phyloP scores from a whole-genome alignment of 92 coral and sea anemone genomes.

The Paramuricea clavata region DNA sequence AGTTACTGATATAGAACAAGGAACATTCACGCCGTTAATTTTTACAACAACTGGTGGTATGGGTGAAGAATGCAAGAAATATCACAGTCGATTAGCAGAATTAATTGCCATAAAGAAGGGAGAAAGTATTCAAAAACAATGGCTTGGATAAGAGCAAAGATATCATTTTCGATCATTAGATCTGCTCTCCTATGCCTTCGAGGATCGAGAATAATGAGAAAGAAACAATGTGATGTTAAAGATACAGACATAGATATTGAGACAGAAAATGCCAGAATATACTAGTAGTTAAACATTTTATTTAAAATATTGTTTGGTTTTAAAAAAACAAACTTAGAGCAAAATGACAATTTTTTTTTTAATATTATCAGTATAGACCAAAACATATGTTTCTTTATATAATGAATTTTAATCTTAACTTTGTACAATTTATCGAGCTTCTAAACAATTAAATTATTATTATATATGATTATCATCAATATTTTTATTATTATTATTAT shows the following conservation, averaged over 20 bases:
- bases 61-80: conserved; percentile 31
- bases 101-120: conserved; percentile 54
- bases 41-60: not conserved
- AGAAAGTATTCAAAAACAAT: conserved; percentile 50
- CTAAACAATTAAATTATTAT: too few species aligned
- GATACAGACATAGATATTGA: conserved; percentile 28
- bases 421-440: too few species aligned
- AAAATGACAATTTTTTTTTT: too few species aligned
- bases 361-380: too few species aligned
- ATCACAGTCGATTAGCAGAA: conserved; percentile 59
- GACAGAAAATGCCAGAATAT: not conserved
- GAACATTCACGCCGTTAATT: conserved; percentile 19
- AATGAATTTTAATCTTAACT: too few species aligned
- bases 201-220: conserved; percentile 42
- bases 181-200: conserved; percentile 59
- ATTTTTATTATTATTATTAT: too few species aligned
- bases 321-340: too few species aligned
- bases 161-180: conserved; percentile 40
- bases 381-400: too few species aligned
- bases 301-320: too few species aligned
- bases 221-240: not conserved
- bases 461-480: too few species aligned
- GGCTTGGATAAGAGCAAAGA: conserved; percentile 49
- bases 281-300: too few species aligned
- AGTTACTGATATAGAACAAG: conserved; percentile 21